A percentile compares a stretch with the other conserved stretches of the same genome.
Conservation (phyloP, 2,113 vertebrate species). For the Apistogramma diplotaenia region DNA sequence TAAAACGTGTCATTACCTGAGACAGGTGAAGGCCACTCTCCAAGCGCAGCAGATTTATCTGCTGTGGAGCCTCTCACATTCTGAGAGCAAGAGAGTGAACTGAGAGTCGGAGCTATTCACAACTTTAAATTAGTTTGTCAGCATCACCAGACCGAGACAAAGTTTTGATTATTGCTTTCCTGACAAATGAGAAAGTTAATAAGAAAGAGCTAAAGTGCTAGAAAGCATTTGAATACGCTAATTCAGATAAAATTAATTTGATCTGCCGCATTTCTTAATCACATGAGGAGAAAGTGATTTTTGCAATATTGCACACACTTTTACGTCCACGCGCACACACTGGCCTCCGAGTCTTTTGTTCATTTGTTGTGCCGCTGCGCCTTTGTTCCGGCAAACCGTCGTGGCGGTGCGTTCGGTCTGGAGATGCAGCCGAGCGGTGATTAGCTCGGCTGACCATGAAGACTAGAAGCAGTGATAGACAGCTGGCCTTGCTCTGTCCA, state of each 20-base stretch:
- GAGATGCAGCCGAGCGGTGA: background rate
- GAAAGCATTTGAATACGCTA: background rate
- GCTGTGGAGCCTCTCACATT: background rate
- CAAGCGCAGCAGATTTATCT: background rate
- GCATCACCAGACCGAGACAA: conserved; percentile 1
- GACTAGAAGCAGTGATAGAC: background rate
- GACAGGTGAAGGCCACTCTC: background rate
- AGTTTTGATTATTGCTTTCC: conserved; percentile 9
- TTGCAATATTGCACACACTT: background rate
- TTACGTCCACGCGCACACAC: background rate
- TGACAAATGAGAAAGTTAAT: conserved; percentile 19
- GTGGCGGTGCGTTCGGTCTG: background rate
- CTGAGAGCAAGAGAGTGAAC: background rate
- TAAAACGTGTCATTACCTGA: background rate
- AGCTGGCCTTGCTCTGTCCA: background rate
- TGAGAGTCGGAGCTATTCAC: conserved; percentile 1
- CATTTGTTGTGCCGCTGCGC: background rate
- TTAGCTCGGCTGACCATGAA: background rate
- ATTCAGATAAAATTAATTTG: conserved; percentile 1
- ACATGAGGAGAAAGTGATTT: background rate
- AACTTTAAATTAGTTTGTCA: conserved; percentile 40
- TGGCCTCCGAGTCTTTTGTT: background rate
- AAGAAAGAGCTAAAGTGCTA: background rate
- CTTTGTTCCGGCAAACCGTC: background rate
- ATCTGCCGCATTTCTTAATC: conserved; percentile 5